Evolutionary conservation across 92 coral and sea anemone genomes (phyloP).

Genomic region (Plumapathes pennacea): DNA sequence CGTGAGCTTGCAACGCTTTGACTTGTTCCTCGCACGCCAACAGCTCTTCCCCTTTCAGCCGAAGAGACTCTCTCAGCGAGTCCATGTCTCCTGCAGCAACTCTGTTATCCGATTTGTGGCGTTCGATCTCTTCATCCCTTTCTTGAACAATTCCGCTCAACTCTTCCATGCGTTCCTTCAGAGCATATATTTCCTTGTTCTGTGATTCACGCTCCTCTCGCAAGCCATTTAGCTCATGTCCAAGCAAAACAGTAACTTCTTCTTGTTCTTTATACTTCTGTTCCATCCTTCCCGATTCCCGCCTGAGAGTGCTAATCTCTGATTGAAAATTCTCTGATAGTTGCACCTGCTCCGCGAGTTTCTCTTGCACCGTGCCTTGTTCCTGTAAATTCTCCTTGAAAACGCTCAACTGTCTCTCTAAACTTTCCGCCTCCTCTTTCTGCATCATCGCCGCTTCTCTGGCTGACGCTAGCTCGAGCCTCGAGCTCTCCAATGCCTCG

Average conservation of each 20-base stretch:
- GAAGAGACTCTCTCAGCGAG: constrained; percentile 9
- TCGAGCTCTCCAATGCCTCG: constrained; percentile 48
- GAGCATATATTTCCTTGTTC: constrained; percentile 48
- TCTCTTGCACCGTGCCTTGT: constrained; percentile 51
- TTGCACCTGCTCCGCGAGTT: constrained; percentile 53
- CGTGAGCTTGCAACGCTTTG: constrained; percentile 30
- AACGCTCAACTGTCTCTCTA: constrained; percentile 38
- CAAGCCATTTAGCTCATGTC: constrained; percentile 22
- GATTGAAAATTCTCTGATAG: constrained; percentile 34
- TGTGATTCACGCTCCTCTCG: constrained; percentile 37
- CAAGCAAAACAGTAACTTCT: constrained; percentile 29
- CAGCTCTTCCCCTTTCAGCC: constrained; percentile 9
- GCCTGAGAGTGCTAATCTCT: constrained; percentile 22
- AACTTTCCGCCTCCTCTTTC: constrained; percentile 39
- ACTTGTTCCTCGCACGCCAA: constrained; percentile 1
- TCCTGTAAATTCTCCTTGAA: constrained; percentile 26
- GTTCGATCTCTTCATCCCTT: constrained; percentile 20
- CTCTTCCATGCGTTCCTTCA: constrained; percentile 34
- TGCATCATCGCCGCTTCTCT: constrained; percentile 38
- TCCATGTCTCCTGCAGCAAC: constrained; percentile 2
- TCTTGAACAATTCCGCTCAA: constrained; percentile 28
- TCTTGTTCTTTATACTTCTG: constrained; percentile 32
- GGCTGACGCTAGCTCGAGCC: constrained; percentile 52
- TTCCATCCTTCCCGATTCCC: constrained; percentile 18
- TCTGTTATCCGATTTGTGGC: constrained; percentile 29